phyloP scores from a whole-genome alignment of 2,888 invertebrate species.

The Drosophila quinaria region DNA sequence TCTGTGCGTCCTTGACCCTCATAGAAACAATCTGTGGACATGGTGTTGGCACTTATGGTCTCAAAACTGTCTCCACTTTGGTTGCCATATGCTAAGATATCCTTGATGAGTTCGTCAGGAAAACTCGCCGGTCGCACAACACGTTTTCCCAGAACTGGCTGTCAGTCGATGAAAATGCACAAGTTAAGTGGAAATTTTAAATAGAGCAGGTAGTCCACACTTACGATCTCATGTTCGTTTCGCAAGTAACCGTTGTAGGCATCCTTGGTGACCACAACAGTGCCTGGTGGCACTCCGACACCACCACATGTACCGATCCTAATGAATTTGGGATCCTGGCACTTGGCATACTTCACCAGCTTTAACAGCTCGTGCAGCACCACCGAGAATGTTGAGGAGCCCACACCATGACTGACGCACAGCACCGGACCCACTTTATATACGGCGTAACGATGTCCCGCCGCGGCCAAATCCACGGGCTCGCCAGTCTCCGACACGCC shows the following conservation, averaged over 20 bases:
- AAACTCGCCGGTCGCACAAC: constrained; percentile 93
- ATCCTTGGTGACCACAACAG: constrained; percentile 96
- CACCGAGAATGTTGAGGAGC: constrained; percentile 97
- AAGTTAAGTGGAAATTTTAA: neutral
- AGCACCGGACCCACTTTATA: constrained; percentile 91
- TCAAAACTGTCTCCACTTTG: constrained; percentile 86
- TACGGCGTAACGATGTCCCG: constrained; percentile 95
- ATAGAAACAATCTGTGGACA: constrained; percentile 93
- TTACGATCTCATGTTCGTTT: constrained; percentile 93
- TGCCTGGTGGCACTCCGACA: constrained; percentile 94
- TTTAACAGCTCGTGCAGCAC: constrained; percentile 98
- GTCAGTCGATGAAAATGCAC: constrained; percentile 24
- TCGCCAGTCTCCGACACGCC: constrained; percentile 93
- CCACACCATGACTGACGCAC: constrained; percentile 94
- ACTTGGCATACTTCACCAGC: constrained; percentile 95
- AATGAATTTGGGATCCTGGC: constrained; percentile 94
- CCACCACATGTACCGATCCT: constrained; percentile 97
- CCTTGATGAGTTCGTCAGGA: constrained; percentile 89
- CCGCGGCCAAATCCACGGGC: constrained; percentile 93
- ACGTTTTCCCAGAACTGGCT: constrained; percentile 94
- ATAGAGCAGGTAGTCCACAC: constrained; percentile 64
- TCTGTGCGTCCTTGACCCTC: constrained; percentile 92
- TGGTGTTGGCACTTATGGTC: constrained; percentile 89
- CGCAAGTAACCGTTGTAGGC: constrained; percentile 94
- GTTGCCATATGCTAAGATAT: constrained; percentile 65